phyloP scores from a whole-genome alignment of 1,140 invertebrate species.

The Macrocentrus cingulum region DNA sequence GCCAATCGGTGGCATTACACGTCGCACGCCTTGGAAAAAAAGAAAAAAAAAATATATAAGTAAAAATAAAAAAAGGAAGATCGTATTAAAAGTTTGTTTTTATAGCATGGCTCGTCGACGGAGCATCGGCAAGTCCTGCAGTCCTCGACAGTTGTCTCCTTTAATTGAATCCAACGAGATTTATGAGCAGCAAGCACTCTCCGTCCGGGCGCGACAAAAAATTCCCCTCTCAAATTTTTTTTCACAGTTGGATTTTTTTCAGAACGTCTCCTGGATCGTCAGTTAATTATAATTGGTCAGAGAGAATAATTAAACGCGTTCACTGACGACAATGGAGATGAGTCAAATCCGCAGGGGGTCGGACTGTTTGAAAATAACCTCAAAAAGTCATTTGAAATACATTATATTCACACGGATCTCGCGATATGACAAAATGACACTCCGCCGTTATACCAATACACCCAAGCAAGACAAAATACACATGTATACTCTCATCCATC shows the following conservation, averaged over 20 bases:
- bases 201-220: constrained; percentile 30
- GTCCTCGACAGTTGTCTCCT: constrained; percentile 26
- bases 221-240: constrained; percentile 18
- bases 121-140: constrained; percentile 1
- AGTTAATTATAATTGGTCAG: neutral
- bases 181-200: constrained; percentile 31
- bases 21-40: neutral
- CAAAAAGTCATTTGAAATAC: constrained; percentile 38
- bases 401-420: constrained; percentile 49
- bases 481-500: constrained; percentile 2
- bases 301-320: neutral
- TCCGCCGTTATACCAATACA: too few relatives aligned
- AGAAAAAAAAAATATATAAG: constrained; percentile 1
- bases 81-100: constrained; percentile 13
- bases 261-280: constrained; percentile 2
- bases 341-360: neutral
- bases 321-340: neutral
- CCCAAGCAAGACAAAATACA: neutral
- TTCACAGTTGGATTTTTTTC: constrained; percentile 5
- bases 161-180: constrained; percentile 45
- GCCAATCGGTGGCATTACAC: neutral
- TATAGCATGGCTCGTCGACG: constrained; percentile 3
- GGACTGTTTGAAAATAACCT: constrained; percentile 8
- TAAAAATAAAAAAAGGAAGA: constrained; percentile 1
- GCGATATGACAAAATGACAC: too few relatives aligned